Percentiles rank a stretch among this genome's conserved stretches.
phyloP scores from a whole-genome alignment of 1,140 invertebrate genomes.

The Aethina tumida region DNA sequence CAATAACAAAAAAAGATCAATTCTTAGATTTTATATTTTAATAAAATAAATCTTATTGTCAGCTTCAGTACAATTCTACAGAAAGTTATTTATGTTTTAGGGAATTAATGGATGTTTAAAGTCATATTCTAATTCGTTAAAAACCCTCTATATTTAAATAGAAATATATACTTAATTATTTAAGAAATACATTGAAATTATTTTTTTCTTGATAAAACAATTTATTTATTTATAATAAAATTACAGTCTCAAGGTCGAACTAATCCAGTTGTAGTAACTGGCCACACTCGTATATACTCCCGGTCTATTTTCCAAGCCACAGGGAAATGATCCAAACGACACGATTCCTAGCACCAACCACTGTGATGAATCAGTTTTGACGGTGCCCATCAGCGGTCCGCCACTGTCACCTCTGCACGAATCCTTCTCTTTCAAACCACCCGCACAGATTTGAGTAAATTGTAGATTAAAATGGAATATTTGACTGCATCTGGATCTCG shows the following conservation, averaged over 20 bases:
- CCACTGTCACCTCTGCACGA: conserved; percentile 50
- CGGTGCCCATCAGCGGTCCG: conserved; percentile 44
- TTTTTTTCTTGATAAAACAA: conserved; percentile 1
- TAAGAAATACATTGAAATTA: background rate
- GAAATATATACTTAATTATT: too few relatives aligned
- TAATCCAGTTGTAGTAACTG: conserved; percentile 42
- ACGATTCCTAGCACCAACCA: conserved; percentile 43
- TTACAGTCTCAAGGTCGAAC: background rate
- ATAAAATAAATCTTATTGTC: too few relatives aligned
- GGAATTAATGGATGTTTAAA: too few relatives aligned
- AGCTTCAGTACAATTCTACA: too few relatives aligned
- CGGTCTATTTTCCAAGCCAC: conserved; percentile 43
- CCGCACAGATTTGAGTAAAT: conserved; percentile 40
- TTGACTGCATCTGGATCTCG: conserved; percentile 18
- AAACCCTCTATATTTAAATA: too few relatives aligned
- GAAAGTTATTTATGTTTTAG: too few relatives aligned
- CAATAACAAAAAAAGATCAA: too few relatives aligned
- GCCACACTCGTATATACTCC: conserved; percentile 52
- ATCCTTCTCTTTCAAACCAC: conserved; percentile 37
- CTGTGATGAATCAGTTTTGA: conserved; percentile 15
- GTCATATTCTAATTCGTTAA: too few relatives aligned
- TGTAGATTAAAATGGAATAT: conserved; percentile 29
- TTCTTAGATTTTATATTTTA: too few relatives aligned
- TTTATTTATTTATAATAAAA: background rate
- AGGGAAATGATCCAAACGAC: conserved; percentile 49